Evolutionary conservation across 2,797 vertebrate species (phyloP).

Genomic region (Danio aesculapii): DNA sequence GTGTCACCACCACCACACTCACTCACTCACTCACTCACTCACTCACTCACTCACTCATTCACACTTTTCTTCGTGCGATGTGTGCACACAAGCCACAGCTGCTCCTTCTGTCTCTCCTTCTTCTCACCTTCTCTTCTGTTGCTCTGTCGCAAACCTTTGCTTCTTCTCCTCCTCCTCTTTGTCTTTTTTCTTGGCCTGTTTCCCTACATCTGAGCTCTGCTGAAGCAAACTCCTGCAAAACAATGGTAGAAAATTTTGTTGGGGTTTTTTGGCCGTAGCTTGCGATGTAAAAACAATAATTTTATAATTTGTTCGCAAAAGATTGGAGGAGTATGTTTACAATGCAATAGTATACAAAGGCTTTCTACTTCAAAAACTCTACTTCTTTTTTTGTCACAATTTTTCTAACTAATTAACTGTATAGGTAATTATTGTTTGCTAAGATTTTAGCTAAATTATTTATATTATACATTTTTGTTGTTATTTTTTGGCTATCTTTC

Average conservation of each 20-base stretch:
- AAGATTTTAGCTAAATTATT: background rate
- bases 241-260: too few relatives aligned
- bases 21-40: background rate
- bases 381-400: too few relatives aligned
- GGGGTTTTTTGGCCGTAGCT: too few relatives aligned
- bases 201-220: background rate
- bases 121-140: background rate
- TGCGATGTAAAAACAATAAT: too few relatives aligned
- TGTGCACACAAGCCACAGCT: slow-evolving; percentile 45
- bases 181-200: background rate
- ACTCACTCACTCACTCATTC: slow-evolving; percentile 22
- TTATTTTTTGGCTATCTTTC: background rate
- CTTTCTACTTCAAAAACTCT: too few relatives aligned
- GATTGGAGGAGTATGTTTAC: too few relatives aligned
- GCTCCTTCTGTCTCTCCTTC: slow-evolving; percentile 23
- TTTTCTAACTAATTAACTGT: too few relatives aligned
- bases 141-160: slow-evolving; percentile 8
- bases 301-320: too few relatives aligned
- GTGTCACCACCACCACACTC: slow-evolving; percentile 50
- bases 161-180: background rate
- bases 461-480: background rate
- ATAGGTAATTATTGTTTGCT: too few relatives aligned
- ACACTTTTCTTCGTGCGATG: slow-evolving; percentile 52
- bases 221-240: background rate
- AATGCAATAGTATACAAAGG: too few relatives aligned